Evolutionary conservation across 2,797 vertebrate genomes (phyloP).

Genomic region (Heteromormyrus szaboi): DNA sequence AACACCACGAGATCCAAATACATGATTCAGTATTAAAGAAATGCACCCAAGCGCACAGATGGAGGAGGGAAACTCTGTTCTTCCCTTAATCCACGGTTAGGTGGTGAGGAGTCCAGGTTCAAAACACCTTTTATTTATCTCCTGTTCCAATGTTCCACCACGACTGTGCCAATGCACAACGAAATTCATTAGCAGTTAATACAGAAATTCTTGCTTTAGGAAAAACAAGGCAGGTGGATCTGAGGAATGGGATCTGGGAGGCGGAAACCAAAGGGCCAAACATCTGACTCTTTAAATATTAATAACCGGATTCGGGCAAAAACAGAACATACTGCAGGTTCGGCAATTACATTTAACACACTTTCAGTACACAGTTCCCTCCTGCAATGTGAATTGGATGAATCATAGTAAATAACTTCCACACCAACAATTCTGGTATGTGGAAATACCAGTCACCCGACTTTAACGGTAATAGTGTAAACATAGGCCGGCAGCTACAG

Average conservation of each 20-base stretch:
- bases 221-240: background rate
- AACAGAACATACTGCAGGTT: background rate
- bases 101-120: background rate
- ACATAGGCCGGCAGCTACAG: background rate
- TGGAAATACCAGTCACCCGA: background rate
- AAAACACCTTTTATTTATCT: background rate
- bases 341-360: background rate
- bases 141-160: background rate
- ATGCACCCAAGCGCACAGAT: background rate
- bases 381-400: background rate
- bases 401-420: background rate
- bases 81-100: background rate
- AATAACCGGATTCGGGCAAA: background rate
- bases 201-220: background rate
- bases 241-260: background rate
- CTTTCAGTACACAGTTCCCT: background rate
- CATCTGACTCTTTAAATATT: background rate
- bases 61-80: background rate
- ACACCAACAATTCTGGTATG: background rate
- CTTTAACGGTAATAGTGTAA: background rate
- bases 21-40: background rate
- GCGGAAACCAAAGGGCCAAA: background rate
- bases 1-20: background rate
- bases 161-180: background rate
- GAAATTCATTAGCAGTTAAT: background rate